A percentile compares a stretch with the other conserved stretches of the same genome.
Evolutionary conservation across 2,888 invertebrate genomes (phyloP).

Genomic region (Pilophorus perplexus): DNA sequence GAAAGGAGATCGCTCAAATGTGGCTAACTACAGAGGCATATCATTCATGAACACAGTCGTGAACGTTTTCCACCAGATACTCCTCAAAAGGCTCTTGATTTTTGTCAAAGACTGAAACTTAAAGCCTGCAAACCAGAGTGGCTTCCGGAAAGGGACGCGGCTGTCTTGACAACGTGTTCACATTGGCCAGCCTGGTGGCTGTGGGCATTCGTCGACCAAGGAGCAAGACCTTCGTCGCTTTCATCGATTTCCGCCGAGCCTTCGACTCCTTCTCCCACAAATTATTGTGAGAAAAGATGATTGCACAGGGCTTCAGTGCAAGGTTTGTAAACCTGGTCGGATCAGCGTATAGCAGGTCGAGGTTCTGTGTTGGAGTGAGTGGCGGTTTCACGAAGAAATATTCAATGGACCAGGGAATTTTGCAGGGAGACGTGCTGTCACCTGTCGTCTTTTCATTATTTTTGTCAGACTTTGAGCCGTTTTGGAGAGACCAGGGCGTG

Average conservation of each 20-base stretch:
- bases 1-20: constrained; percentile 1
- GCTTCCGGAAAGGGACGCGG: neutral
- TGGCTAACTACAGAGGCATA: constrained; percentile 8
- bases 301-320: constrained; percentile 3
- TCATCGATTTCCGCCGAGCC: constrained; percentile 10
- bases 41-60: constrained; percentile 11
- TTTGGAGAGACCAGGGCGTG: neutral
- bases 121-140: constrained; percentile 7
- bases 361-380: neutral
- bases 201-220: constrained; percentile 1
- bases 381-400: neutral
- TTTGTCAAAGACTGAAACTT: neutral
- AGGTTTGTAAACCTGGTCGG: constrained; percentile 1
- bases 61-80: constrained; percentile 3
- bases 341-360: neutral
- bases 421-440: constrained; percentile 20
- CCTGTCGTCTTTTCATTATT: constrained; percentile 15
- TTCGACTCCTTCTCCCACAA: constrained; percentile 8
- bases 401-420: neutral
- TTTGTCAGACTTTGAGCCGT: constrained; percentile 9
- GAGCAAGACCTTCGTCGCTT: neutral
- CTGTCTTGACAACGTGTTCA: neutral
- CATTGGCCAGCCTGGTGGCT: constrained; percentile 7
- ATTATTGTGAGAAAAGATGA: constrained; percentile 8
- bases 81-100: neutral